phyloP scores from a whole-genome alignment of 2,113 vertebrate species.

The Penelope pileata region DNA sequence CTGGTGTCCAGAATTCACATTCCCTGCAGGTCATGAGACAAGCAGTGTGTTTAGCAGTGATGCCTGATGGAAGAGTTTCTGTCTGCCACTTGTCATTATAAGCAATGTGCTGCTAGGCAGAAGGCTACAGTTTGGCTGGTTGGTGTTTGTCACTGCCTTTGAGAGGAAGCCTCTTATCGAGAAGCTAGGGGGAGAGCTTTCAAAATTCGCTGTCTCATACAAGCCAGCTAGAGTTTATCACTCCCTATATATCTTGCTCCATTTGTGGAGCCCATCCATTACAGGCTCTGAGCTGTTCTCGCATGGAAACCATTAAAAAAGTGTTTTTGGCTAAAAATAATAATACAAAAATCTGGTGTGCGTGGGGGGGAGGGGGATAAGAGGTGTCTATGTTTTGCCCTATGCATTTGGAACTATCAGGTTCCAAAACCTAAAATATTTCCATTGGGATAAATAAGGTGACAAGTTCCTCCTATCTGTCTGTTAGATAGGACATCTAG shows the following conservation, averaged over 20 bases:
- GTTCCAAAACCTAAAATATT: neutral
- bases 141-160: constrained; percentile 1
- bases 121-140: constrained; percentile 10
- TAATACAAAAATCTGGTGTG: accelerated
- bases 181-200: constrained; percentile 38
- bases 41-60: neutral
- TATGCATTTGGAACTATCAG: neutral
- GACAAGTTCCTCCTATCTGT: neutral
- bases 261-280: neutral
- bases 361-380: neutral
- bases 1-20: neutral
- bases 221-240: neutral
- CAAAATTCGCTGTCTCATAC: neutral
- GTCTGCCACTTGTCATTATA: constrained; percentile 9
- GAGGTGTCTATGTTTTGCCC: neutral
- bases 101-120: constrained; percentile 34
- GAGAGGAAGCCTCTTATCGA: constrained; percentile 34
- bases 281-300: neutral
- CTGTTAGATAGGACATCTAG: neutral
- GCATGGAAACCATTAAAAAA: neutral
- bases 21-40: neutral
- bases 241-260: neutral
- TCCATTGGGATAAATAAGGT: neutral
- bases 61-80: constrained; percentile 25
- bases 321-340: neutral